These are phyloP conservation scores for Lindbergichthys nudifrons DNA, from an alignment of 2,797 vertebrate species.

Conservation along the genomic window DNA sequence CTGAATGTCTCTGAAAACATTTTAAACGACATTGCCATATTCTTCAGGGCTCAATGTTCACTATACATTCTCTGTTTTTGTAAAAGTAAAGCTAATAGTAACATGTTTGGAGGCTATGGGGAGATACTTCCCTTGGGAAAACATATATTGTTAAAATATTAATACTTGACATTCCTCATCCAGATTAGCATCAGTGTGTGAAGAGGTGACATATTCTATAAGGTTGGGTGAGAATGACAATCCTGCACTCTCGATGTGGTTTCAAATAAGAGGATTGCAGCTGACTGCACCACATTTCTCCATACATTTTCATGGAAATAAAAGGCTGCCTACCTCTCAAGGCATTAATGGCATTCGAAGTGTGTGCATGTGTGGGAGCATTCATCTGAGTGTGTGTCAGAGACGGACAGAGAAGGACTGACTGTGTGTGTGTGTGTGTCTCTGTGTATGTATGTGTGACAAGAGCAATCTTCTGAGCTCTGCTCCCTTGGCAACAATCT, in stretches of 20 bases:
- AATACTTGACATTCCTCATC: slow-evolving; percentile 64
- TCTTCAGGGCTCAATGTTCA: too few relatives aligned
- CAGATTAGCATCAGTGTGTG: slow-evolving; percentile 60
- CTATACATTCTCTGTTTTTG: neutral
- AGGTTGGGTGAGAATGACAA: slow-evolving; percentile 64
- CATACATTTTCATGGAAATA: slow-evolving; percentile 60
- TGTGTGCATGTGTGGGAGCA: too few relatives aligned
- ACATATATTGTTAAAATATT: slow-evolving; percentile 58
- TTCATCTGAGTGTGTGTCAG: neutral
- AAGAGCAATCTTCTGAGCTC: too few relatives aligned
- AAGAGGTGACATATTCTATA: slow-evolving; percentile 58
- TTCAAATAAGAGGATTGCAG: slow-evolving; percentile 56
- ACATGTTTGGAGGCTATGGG: neutral
- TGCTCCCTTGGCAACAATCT: too few relatives aligned
- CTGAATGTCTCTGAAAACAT: too few relatives aligned
- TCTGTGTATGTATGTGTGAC: too few relatives aligned
- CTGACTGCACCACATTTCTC: slow-evolving; percentile 38
- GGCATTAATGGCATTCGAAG: slow-evolving; percentile 15
- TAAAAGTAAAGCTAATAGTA: too few relatives aligned
- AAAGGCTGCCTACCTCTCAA: slow-evolving; percentile 36
- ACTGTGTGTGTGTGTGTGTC: too few relatives aligned
- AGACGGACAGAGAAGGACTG: too few relatives aligned
- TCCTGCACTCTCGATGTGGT: slow-evolving; percentile 50
- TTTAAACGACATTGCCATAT: too few relatives aligned
- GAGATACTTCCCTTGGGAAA: slow-evolving; percentile 23